Base-by-base conservation (phyloP, 2,113 vertebrate genomes). In the Megaptera novaeangliae region DNA sequence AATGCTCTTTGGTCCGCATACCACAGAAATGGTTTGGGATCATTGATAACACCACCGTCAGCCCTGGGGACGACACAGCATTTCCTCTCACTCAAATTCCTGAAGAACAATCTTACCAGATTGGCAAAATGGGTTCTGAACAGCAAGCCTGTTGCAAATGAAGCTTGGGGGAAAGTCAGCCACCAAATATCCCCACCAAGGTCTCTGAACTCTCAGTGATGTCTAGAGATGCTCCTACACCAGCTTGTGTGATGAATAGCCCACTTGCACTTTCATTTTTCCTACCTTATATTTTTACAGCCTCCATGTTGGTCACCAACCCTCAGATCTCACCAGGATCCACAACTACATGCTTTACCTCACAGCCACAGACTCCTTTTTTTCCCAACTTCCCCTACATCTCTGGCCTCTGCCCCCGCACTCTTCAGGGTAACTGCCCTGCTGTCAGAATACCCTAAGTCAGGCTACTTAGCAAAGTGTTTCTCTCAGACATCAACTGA, bases 231-330 rank as follows among this genome's bases (percentile, higher is more conserved):
- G 23, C 63, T 31, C 64, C 52, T 29, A 4, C 71, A 11, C 31
- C n/a, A 55, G 44, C 29, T 5, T 0, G 2, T 0, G 0, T 2
- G 5, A 36, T 44, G 6, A 11, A 69, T 8, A 82, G 21, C 27
- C 27, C 6, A 1, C 59, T 2, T 1, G 4, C 44, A 31, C 68
- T 49, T 27, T 6, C 2, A 0, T 31, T 12, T 64, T 81, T 34
- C n/a, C 44, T 39, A 27, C 29, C 34, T 41, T n/a, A 27, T 31
- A 31, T 52, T 66, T 72, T 85, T 31, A 80, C 9, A 72, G 36
- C 63, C 2, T 71, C 21, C 6, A 1, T 13, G 6, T 39, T 41
- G 39, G 44, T 52, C n/a, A 7, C 64, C 49, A 52, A 1, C 1
- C 4, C 27, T 71, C 72, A 57, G 2, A 55, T 27, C 36, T 52